Evolutionary conservation across 2,797 vertebrate species (phyloP).

Genomic region (Takifugu ocellatus): DNA sequence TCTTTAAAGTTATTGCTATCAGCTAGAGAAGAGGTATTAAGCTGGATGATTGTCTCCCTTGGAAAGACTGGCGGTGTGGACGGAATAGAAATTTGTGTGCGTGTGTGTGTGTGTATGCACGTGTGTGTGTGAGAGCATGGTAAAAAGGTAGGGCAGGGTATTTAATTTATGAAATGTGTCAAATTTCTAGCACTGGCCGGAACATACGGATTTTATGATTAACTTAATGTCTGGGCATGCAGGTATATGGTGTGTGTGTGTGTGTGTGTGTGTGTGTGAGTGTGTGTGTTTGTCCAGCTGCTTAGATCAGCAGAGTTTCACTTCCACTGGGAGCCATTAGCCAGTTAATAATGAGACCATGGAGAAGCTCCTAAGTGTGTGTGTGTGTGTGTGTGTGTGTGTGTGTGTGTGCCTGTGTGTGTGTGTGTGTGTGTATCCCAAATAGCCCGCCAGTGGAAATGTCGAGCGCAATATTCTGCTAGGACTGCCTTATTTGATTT

Average conservation of each 20-base stretch:
- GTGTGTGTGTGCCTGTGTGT: constrained; percentile 9
- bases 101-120: too few relatives aligned
- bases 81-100: background rate
- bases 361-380: constrained; percentile 35
- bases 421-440: background rate
- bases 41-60: background rate
- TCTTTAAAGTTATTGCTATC: background rate
- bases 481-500: too few relatives aligned
- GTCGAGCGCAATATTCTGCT: too few relatives aligned
- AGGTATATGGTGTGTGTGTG: constrained; percentile 5
- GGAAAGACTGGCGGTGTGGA: too few relatives aligned
- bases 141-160: background rate
- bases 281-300: constrained; percentile 54
- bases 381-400: constrained; percentile 13
- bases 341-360: constrained; percentile 64
- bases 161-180: background rate
- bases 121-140: background rate
- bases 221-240: constrained; percentile 23
- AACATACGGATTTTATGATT: constrained; percentile 49
- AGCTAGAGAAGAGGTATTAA: background rate
- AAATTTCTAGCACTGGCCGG: constrained; percentile 30
- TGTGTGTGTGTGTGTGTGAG: constrained; percentile 14
- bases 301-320: constrained; percentile 69
- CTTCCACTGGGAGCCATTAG: constrained; percentile 71
- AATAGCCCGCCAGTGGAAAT: too few relatives aligned